These are phyloP conservation scores for Diglossa brunneiventris DNA, from an alignment of 2,113 vertebrate species.

Conservation along the genomic window DNA sequence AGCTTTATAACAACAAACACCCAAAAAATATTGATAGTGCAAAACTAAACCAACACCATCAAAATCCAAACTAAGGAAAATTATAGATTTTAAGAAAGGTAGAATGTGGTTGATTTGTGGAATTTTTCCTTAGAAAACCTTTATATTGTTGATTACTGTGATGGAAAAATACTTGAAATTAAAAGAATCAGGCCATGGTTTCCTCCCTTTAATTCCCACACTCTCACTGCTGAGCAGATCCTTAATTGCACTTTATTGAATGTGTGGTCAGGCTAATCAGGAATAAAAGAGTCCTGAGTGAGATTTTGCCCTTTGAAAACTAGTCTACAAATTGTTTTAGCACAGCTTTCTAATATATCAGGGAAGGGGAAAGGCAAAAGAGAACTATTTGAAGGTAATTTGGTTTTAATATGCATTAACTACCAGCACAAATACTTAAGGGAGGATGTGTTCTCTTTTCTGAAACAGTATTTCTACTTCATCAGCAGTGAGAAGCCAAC, in stretches of 20 bases:
- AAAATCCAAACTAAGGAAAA: background rate
- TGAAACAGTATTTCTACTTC: background rate
- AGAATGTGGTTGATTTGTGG: background rate
- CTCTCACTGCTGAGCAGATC: background rate
- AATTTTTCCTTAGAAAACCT: background rate
- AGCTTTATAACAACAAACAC: background rate
- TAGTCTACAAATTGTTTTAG: conserved; percentile 30
- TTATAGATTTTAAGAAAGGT: background rate
- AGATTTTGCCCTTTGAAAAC: conserved; percentile 51
- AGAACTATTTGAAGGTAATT: conserved; percentile 35
- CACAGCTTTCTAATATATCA: background rate
- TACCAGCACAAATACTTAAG: conserved; percentile 10
- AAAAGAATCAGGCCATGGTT: background rate
- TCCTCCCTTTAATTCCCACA: background rate
- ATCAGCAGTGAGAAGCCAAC: background rate
- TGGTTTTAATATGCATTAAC: conserved; percentile 40
- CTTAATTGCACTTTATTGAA: conserved; percentile 47
- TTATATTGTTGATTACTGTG: background rate
- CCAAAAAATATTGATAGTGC: background rate
- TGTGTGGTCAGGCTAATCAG: conserved; percentile 41
- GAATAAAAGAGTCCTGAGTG: conserved; percentile 49
- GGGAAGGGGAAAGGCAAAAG: background rate
- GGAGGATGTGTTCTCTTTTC: conserved; percentile 27
- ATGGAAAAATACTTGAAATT: conserved; percentile 14
- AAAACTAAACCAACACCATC: background rate